phyloP scores from a whole-genome alignment of 2,888 invertebrate species.

The Encarsia formosa region DNA sequence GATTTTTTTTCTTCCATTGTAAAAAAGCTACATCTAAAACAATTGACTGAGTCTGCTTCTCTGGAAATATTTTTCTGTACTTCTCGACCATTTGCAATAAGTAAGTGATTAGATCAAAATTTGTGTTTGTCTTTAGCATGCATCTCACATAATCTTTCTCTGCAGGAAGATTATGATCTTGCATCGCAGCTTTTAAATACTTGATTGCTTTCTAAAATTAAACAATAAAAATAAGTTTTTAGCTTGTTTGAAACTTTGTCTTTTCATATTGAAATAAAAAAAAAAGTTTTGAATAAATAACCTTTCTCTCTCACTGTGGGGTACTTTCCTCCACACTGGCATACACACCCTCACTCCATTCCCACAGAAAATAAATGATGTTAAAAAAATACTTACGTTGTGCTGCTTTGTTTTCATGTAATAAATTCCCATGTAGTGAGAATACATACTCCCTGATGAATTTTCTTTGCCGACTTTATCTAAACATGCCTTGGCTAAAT shows the following conservation, averaged over 20 bases:
- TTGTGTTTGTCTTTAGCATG: neutral
- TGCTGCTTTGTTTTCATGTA: conserved; percentile 4
- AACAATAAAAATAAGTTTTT: neutral
- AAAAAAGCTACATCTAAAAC: conserved; percentile 5
- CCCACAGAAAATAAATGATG: neutral
- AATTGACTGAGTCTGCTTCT: conserved; percentile 4
- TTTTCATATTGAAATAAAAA: neutral
- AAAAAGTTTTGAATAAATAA: neutral
- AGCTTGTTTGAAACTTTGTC: neutral
- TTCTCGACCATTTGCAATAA: conserved; percentile 2
- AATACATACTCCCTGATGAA: conserved; percentile 4
- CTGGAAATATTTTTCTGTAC: conserved; percentile 1
- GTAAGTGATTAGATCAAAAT: conserved; percentile 2
- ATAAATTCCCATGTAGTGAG: conserved; percentile 14
- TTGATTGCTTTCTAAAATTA: conserved; percentile 10
- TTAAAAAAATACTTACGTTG: neutral
- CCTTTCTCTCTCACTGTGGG: too few relatives aligned
- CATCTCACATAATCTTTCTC: conserved; percentile 3
- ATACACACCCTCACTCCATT: neutral
- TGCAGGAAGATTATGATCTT: conserved; percentile 5
- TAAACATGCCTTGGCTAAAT: conserved; percentile 2
- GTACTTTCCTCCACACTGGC: too few relatives aligned
- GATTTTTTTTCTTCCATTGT: neutral
- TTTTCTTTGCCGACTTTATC: neutral
- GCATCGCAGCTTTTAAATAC: conserved; percentile 9